phyloP scores from a whole-genome alignment of 2,113 vertebrate species.

The Rhinolophus ferrumequinum region DNA sequence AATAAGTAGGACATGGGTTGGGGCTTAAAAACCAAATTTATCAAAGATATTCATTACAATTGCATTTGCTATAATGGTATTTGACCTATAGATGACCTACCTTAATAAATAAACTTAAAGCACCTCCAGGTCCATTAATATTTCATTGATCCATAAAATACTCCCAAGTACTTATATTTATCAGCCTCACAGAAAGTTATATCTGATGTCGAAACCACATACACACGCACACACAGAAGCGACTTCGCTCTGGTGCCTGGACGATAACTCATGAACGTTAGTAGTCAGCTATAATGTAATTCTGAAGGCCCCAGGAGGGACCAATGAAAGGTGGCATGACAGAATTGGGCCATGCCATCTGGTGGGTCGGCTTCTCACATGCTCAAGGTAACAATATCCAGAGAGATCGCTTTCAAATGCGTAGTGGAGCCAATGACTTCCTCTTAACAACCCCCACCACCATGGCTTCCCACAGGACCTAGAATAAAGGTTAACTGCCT shows the following conservation, averaged over 20 bases:
- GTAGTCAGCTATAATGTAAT: neutral
- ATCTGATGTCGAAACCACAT: constrained; percentile 16
- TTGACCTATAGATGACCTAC: constrained; percentile 72
- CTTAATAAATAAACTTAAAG: constrained; percentile 77
- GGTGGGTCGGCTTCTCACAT: neutral
- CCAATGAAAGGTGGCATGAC: neutral
- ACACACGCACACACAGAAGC: neutral
- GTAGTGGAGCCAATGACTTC: neutral
- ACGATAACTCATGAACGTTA: constrained; percentile 33
- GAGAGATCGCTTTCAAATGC: neutral
- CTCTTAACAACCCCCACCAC: neutral
- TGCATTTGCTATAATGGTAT: constrained; percentile 66
- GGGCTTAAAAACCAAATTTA: constrained; percentile 59
- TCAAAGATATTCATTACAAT: constrained; percentile 75
- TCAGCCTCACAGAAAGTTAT: constrained; percentile 56
- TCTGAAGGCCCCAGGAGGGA: constrained; percentile 41
- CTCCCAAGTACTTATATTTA: constrained; percentile 64
- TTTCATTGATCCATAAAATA: constrained; percentile 80
- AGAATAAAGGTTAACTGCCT: neutral
- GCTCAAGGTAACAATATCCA: neutral
- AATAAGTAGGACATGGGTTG: constrained; percentile 33
- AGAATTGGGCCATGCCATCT: constrained; percentile 14
- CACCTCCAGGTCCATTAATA: constrained; percentile 71
- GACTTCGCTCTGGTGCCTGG: neutral
- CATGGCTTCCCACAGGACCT: neutral